Evolutionary conservation across 2,113 vertebrate genomes (phyloP).

Genomic region (Plotosus lineatus): DNA sequence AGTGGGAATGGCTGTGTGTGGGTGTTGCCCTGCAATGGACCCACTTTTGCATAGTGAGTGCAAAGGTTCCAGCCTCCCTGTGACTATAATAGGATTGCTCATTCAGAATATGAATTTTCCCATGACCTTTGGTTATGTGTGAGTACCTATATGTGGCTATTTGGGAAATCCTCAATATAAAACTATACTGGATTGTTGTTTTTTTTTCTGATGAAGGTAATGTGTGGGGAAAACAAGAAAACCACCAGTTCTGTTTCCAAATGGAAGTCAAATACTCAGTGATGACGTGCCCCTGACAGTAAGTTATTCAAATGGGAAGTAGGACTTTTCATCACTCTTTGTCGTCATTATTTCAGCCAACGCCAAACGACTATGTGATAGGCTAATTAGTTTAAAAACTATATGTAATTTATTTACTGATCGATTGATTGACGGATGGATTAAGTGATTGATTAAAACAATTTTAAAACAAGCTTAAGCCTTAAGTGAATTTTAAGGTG

Average conservation of each 20-base stretch:
- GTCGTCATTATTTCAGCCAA: too few species aligned
- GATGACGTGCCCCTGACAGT: slow-evolving; percentile 18
- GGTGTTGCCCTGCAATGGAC: too few species aligned
- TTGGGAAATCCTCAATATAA: not conserved
- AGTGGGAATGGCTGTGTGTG: too few species aligned
- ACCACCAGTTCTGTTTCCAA: not conserved
- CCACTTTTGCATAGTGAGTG: too few species aligned
- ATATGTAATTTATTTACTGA: not conserved
- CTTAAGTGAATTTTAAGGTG: not conserved
- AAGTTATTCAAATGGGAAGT: slow-evolving; percentile 25
- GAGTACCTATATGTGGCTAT: not conserved
- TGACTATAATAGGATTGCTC: too few species aligned
- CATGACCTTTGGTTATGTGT: not conserved
- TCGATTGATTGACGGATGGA: not conserved
- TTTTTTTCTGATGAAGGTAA: not conserved
- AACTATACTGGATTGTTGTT: not conserved
- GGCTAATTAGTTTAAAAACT: not conserved
- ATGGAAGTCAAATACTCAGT: slow-evolving; percentile 7
- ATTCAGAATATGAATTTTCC: too few species aligned
- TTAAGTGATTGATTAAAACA: not conserved
- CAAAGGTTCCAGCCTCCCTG: too few species aligned
- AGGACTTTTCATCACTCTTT: not conserved
- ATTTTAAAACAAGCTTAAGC: not conserved
- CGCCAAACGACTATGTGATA: not conserved
- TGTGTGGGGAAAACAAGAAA: not conserved